Conservation (phyloP, 1,140 invertebrate species). For the Colletes latitarsis region DNA sequence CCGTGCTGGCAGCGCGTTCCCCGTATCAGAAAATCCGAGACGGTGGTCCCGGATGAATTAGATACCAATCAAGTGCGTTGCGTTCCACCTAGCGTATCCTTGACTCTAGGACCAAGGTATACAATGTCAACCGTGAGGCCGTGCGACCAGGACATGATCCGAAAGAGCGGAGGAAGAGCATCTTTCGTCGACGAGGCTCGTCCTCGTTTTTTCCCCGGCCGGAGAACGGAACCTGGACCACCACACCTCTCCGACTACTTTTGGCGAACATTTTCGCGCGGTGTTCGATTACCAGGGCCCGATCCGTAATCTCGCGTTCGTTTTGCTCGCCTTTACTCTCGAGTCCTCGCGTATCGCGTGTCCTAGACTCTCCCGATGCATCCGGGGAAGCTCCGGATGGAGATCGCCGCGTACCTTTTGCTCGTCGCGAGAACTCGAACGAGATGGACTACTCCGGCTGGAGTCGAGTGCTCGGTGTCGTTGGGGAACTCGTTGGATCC, state of each 20-base stretch:
- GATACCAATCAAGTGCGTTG: conserved; percentile 45
- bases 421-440: conserved; percentile 39
- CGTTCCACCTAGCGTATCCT: conserved; percentile 39
- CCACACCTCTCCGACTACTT: neutral
- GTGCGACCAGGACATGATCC: conserved; percentile 21
- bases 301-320: conserved; percentile 22
- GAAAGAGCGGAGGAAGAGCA: neutral
- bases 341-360: conserved; percentile 36
- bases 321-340: conserved; percentile 18
- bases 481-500: conserved; percentile 41
- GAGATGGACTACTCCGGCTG: conserved; percentile 16
- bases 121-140: conserved; percentile 32
- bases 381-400: neutral
- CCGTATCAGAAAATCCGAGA: conserved; percentile 53
- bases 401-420: conserved; percentile 16
- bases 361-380: conserved; percentile 3
- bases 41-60: conserved; percentile 37
- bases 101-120: conserved; percentile 25
- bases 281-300: conserved; percentile 33
- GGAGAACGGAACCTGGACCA: neutral
- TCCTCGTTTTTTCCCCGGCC: neutral
- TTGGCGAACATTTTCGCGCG: conserved; percentile 38
- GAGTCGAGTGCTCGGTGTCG: conserved; percentile 37
- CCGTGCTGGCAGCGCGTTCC: neutral
- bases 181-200: neutral